phyloP scores from a whole-genome alignment of 2,888 invertebrate species.

The Mythimna vitellina region DNA sequence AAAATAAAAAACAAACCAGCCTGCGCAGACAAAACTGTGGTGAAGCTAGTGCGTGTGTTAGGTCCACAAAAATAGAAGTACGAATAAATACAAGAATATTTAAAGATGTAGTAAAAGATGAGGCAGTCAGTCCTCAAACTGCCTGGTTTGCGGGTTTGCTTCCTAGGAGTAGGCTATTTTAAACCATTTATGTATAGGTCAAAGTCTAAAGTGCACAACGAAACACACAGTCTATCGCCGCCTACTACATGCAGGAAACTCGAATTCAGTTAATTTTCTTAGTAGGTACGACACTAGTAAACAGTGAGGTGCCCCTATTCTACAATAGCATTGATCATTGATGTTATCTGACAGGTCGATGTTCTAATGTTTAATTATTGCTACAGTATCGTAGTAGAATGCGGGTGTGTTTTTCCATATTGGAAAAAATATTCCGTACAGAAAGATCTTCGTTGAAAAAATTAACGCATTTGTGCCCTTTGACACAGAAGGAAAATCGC shows the following conservation, averaged over 20 bases:
- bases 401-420: not conserved
- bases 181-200: not conserved
- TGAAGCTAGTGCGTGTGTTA: too few species aligned
- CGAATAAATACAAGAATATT: too few species aligned
- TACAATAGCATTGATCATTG: not conserved
- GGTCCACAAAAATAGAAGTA: not conserved
- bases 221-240: not conserved
- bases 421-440: not conserved
- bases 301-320: not conserved
- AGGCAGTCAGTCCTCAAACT: not conserved
- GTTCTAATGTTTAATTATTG: slow-evolving; percentile 1
- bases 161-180: not conserved
- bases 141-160: not conserved
- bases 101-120: not conserved
- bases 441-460: too few species aligned
- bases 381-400: not conserved
- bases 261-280: not conserved
- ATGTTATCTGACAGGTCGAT: not conserved
- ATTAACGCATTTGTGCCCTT: not conserved
- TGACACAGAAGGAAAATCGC: not conserved
- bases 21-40: too few species aligned
- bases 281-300: not conserved
- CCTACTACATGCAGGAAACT: not conserved
- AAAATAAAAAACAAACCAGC: too few species aligned
- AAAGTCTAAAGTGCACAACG: not conserved